Percentiles rank a stretch among this genome's conserved stretches.
These are phyloP conservation scores for Cervus canadensis DNA, from an alignment of 2,113 vertebrate species.

Conservation along the genomic window DNA sequence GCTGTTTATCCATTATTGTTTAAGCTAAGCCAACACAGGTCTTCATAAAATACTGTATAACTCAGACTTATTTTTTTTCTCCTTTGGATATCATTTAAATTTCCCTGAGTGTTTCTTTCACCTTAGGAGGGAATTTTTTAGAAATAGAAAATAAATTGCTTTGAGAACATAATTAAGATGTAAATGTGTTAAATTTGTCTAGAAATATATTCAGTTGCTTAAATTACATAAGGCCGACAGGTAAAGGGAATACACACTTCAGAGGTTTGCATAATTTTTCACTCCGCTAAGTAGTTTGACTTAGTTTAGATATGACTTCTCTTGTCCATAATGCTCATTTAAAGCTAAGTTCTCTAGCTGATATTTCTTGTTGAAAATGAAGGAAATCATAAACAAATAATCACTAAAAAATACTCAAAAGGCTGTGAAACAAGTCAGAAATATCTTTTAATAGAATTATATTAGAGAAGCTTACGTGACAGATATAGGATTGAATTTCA, in stretches of 20 bases:
- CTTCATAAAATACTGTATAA: background rate
- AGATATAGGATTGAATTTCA: background rate
- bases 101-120: background rate
- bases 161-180: background rate
- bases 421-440: background rate
- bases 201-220: slow-evolving; percentile 14
- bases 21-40: background rate
- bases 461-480: background rate
- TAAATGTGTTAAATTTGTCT: background rate
- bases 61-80: background rate
- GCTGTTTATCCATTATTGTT: background rate
- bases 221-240: background rate
- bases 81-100: background rate
- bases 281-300: background rate
- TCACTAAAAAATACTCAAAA: background rate
- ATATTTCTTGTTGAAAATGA: background rate
- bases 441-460: background rate
- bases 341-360: background rate
- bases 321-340: background rate
- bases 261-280: background rate
- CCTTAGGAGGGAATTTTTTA: background rate
- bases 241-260: background rate
- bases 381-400: background rate
- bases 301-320: background rate
- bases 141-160: background rate